Conservation (phyloP, 1,140 invertebrate genomes). For the Argopecten irradians region DNA sequence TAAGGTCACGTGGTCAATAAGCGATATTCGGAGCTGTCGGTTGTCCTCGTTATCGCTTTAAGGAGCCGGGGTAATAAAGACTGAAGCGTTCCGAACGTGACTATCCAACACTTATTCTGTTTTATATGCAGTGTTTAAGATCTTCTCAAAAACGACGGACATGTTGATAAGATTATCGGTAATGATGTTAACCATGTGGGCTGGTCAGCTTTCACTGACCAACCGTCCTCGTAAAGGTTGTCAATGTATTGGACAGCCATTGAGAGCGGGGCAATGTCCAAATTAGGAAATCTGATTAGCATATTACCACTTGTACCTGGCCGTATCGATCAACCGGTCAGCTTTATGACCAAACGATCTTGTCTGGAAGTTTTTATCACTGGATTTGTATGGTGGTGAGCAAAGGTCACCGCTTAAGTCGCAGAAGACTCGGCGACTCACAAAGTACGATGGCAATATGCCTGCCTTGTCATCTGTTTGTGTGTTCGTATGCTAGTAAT, state of each 20-base stretch:
- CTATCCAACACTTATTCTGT: not conserved
- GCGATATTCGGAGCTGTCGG: not conserved
- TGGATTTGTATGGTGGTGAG: no score
- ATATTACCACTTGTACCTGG: not conserved
- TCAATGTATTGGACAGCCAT: not conserved
- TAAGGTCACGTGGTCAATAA: slow-evolving; percentile 16
- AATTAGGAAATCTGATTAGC: not conserved
- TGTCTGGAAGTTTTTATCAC: no score
- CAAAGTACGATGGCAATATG: no score
- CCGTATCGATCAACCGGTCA: not conserved
- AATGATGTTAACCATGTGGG: not conserved
- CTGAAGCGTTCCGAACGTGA: not conserved
- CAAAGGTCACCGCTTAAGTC: no score
- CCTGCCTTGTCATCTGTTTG: no score
- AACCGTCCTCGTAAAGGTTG: not conserved
- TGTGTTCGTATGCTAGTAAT: no score
- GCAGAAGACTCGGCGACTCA: no score
- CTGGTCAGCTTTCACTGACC: not conserved
- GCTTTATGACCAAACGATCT: not conserved
- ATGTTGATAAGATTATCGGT: not conserved
- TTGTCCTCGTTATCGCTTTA: not conserved
- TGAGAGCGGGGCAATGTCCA: not conserved
- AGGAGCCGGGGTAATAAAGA: not conserved
- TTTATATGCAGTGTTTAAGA: not conserved
- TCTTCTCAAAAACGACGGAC: not conserved